Conservation (phyloP, 2,113 vertebrate species). For the Brachyhypopomus occidentalis region DNA sequence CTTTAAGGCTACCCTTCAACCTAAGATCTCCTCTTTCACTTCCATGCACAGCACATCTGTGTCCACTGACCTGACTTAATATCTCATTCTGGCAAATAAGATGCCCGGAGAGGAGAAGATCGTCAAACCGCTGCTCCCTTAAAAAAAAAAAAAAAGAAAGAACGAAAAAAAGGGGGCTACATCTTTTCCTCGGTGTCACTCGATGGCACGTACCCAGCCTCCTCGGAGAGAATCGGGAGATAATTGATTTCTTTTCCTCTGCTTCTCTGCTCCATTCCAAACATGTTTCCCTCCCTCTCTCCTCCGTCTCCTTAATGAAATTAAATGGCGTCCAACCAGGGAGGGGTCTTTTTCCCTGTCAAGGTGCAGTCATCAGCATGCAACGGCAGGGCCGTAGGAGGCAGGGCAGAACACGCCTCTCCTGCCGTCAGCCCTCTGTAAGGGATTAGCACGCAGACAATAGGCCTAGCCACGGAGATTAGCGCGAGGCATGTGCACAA, state of each 20-base stretch:
- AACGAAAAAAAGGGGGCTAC: slow-evolving; percentile 12
- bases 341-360: slow-evolving; percentile 42
- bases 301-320: slow-evolving; percentile 47
- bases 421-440: slow-evolving; percentile 31
- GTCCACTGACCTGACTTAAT: slow-evolving; percentile 57
- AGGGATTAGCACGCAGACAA: slow-evolving; percentile 43
- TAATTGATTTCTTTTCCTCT: slow-evolving; percentile 52
- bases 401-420: slow-evolving; percentile 23
- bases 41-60: slow-evolving; percentile 56
- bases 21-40: slow-evolving; percentile 50
- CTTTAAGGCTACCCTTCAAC: slow-evolving; percentile 25
- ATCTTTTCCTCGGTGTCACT: slow-evolving; percentile 38
- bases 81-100: slow-evolving; percentile 51
- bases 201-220: slow-evolving; percentile 13
- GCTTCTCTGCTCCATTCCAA: not conserved
- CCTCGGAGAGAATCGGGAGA: slow-evolving; percentile 36
- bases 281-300: not conserved
- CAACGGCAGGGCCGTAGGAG: slow-evolving; percentile 34
- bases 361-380: slow-evolving; percentile 49
- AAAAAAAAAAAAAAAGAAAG: not conserved
- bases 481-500: slow-evolving; percentile 46
- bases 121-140: too few species aligned
- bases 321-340: slow-evolving; percentile 46
- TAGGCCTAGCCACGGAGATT: slow-evolving; percentile 42
- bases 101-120: slow-evolving; percentile 32